These are phyloP conservation scores for Neoseiulus cucumeris DNA, from an alignment of 1,140 invertebrate species.

Conservation along the genomic window DNA sequence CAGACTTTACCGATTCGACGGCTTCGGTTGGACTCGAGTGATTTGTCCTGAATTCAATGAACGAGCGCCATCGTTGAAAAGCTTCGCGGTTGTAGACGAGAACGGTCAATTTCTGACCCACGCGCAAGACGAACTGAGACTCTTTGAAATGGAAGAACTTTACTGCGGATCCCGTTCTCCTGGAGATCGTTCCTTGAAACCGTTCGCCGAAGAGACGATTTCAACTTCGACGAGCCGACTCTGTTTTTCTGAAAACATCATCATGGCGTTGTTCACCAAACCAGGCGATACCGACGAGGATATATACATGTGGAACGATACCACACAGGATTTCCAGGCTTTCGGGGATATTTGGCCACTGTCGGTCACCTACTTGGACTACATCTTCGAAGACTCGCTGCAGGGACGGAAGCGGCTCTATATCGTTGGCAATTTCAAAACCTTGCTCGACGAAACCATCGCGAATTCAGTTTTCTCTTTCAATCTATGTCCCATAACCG, in stretches of 20 bases:
- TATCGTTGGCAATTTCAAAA: conserved; percentile 3
- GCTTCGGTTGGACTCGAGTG: neutral
- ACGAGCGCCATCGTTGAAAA: neutral
- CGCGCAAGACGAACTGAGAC: neutral
- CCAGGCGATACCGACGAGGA: neutral
- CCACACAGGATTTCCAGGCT: neutral
- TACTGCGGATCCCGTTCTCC: neutral
- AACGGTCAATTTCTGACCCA: neutral
- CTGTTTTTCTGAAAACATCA: neutral
- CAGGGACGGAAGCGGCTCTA: neutral
- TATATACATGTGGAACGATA: neutral
- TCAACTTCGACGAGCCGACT: neutral
- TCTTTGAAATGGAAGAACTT: neutral
- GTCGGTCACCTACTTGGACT: neutral
- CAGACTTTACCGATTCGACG: conserved; percentile 3
- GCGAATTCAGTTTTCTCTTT: conserved; percentile 1
- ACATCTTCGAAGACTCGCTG: conserved; percentile 5
- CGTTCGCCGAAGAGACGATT: neutral
- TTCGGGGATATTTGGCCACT: conserved; percentile 1
- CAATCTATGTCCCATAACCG: neutral
- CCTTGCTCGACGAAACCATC: neutral
- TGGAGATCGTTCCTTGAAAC: neutral
- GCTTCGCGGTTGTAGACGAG: neutral
- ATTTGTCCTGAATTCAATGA: neutral
- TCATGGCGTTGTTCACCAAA: neutral